A percentile compares a stretch with the other conserved stretches of the same genome.
Conservation (phyloP, 2,797 vertebrate genomes). For the Cynodonichthys magdalenae region DNA sequence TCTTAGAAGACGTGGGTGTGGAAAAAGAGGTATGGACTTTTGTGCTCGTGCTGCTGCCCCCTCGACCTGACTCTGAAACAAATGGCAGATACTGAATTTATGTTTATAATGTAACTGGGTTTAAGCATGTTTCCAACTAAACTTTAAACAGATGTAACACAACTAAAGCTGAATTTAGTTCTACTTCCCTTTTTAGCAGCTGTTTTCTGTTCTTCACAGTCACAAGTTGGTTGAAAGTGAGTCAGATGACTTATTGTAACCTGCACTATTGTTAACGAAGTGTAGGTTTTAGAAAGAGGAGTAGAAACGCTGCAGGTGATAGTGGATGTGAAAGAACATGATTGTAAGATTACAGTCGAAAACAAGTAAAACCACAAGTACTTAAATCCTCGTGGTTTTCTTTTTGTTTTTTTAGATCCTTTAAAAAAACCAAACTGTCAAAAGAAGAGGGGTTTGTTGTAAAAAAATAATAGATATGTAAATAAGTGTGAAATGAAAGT, state of each 20-base stretch:
- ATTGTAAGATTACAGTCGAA: not conserved
- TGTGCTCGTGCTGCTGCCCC: no score
- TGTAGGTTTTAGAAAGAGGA: slow-evolving; percentile 10
- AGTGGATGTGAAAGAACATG: not conserved
- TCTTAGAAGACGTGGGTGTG: no score
- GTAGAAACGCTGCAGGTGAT: not conserved
- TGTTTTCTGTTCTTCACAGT: slow-evolving; percentile 20
- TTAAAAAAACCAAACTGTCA: slow-evolving; percentile 7
- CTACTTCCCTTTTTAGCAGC: slow-evolving; percentile 37
- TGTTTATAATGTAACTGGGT: slow-evolving; percentile 4
- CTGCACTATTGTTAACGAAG: not conserved
- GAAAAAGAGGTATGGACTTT: no score
- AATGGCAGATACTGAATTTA: not conserved
- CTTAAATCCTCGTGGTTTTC: not conserved
- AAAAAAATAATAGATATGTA: slow-evolving; percentile 12
- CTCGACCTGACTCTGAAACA: not conserved
- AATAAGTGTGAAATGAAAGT: not conserved
- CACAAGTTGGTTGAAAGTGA: slow-evolving; percentile 21
- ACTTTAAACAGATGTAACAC: no score
- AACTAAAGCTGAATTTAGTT: slow-evolving; percentile 15
- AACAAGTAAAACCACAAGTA: not conserved
- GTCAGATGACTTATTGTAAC: slow-evolving; percentile 34
- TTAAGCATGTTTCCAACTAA: not conserved
- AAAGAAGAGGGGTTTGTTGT: slow-evolving; percentile 14
- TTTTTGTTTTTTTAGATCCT: slow-evolving; percentile 19